Percentiles rank a stretch among this genome's conserved stretches.
These are phyloP conservation scores for Malaclemys terrapin DNA, from an alignment of 2,113 vertebrate species.

Conservation along the genomic window DNA sequence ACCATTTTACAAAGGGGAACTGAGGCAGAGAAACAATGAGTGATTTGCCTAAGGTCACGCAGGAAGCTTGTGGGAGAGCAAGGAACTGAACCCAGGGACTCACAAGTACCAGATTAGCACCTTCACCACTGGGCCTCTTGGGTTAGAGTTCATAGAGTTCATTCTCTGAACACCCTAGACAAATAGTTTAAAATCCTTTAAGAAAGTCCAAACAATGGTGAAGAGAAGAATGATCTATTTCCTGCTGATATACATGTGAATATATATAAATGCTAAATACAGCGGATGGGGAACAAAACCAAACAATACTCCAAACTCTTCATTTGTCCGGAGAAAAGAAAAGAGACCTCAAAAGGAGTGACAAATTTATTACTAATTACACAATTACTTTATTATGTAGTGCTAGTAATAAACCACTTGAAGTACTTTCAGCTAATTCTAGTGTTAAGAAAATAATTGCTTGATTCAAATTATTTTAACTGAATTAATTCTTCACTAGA, in stretches of 20 bases:
- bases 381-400: conserved; percentile 83
- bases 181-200: conserved; percentile 17
- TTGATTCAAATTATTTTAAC: conserved; percentile 86
- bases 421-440: conserved; percentile 83
- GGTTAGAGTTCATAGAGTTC: background rate
- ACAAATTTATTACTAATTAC: conserved; percentile 87
- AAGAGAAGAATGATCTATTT: conserved; percentile 13
- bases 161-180: conserved; percentile 13
- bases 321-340: conserved; percentile 73
- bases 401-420: conserved; percentile 82
- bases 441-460: conserved; percentile 88
- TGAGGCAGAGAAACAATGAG: background rate
- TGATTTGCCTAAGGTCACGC: background rate
- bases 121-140: background rate
- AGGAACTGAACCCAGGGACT: background rate
- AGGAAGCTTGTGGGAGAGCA: background rate
- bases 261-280: conserved; percentile 46
- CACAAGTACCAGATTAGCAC: background rate
- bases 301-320: conserved; percentile 45
- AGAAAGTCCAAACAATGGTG: background rate
- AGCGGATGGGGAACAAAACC: conserved; percentile 7
- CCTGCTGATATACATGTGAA: conserved; percentile 18
- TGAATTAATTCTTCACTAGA: conserved; percentile 86
- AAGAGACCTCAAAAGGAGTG: conserved; percentile 73
- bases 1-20: background rate